Evolutionary conservation across 92 coral and sea anemone species (phyloP), one percentile per base, ranked within the genome.

Genomic region (Porites divaricata): DNA sequence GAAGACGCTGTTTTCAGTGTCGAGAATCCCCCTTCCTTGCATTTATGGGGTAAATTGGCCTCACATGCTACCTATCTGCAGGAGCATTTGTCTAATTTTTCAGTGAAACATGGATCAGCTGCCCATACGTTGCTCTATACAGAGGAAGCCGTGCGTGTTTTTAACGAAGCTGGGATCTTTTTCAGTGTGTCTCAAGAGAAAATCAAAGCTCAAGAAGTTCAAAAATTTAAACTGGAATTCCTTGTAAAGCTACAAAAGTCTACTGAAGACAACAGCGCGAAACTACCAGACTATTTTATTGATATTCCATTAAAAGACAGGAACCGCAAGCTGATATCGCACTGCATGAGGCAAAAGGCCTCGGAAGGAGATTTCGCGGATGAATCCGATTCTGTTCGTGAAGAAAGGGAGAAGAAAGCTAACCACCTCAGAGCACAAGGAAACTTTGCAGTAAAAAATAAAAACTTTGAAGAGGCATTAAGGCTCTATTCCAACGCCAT

Each of bases 1-100:
- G 94, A 89, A 1, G 93, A 87, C 63, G 82, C 96, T 6, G 92
- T 93, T 14, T 35, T 35, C 0, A 35, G 41, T 35, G 0, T 35
- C 0, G 41, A 35, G 41, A 35, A 35, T 35, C 41, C 89, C 58
- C 96, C 96, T 66, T 90, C 96, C 0, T 70, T 93, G 63, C 88
- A 90, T 5, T 81, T 90, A 0, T 93, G 96, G 96, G 90, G 92
- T 50, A 91, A 86, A 50, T 75, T 93, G 58, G 94, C 89, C 50
- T 79, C 84, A 12, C 91, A 90, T 77, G 88, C 94, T 11, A 78
- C 83, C 48, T 83, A 68, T 52, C 69, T 93, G 13, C 89, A 88
- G 71, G 85, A 84, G 26, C 89, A 93, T 73, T 83, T 93, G 81
- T 58, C 63, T 23, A 50, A 62, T 22, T 78, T 20, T 63, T 56